These are phyloP conservation scores for Falcaria lacertinaria DNA, from an alignment of 2,888 invertebrate species.

Conservation along the genomic window DNA sequence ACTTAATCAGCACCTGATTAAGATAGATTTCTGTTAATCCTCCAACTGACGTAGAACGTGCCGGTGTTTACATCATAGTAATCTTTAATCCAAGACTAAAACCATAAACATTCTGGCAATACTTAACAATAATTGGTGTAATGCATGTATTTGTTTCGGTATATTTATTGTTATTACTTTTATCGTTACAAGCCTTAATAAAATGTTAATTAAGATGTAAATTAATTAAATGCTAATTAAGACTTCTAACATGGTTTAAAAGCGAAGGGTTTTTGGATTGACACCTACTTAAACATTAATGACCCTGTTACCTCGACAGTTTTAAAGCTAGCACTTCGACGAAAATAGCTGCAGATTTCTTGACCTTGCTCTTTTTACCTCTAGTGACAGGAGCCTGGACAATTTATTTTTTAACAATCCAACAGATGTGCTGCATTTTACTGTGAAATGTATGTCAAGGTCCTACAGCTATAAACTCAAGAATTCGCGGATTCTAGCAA, in stretches of 20 bases:
- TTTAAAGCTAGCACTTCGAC: neutral
- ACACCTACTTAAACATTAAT: conserved; percentile 1
- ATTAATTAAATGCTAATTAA: no score
- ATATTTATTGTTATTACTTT: no score
- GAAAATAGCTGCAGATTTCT: conserved; percentile 42
- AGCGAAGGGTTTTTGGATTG: neutral
- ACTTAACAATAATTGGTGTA: no score
- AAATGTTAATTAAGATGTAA: no score
- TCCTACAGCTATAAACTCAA: conserved; percentile 18
- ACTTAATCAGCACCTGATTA: neutral
- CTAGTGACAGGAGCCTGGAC: conserved; percentile 50
- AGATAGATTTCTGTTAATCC: neutral
- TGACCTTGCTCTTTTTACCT: conserved; percentile 42
- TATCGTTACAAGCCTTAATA: no score
- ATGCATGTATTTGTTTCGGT: no score
- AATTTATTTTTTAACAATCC: conserved; percentile 40
- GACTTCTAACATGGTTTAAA: no score
- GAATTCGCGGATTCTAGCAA: neutral
- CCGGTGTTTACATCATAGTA: neutral
- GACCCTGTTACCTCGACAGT: neutral
- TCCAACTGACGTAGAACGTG: neutral
- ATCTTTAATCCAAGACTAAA: neutral
- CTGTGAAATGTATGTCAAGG: conserved; percentile 56
- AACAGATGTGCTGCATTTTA: conserved; percentile 42
- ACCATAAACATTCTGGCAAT: no score